phyloP scores from a whole-genome alignment of 2,797 vertebrate species.

The Urosaurus nigricauda region DNA sequence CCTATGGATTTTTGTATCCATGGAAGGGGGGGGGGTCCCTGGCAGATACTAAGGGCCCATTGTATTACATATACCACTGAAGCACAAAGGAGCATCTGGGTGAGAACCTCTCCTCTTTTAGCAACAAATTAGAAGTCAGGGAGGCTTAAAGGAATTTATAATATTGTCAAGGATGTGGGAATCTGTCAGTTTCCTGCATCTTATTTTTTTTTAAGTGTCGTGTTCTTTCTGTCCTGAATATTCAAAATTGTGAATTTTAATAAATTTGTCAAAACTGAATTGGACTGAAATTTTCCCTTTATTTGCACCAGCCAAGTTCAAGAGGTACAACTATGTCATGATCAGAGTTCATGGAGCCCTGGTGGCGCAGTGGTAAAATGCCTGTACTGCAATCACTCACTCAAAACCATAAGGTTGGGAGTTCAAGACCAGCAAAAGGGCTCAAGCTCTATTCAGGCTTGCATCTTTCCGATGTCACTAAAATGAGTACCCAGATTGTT shows the following conservation, averaged over 20 bases:
- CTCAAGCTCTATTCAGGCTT: no score
- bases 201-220: neutral
- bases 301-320: neutral
- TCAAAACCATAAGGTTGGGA: no score
- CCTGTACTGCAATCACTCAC: no score
- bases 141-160: neutral
- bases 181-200: neutral
- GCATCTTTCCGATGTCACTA: no score
- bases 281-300: neutral
- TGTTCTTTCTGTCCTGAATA: neutral
- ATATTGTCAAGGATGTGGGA: neutral
- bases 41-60: no score
- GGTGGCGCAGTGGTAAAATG: no score
- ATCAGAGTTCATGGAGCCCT: no score
- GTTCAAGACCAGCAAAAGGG: no score
- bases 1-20: no score
- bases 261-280: neutral
- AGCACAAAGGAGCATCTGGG: neutral
- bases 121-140: neutral
- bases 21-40: no score
- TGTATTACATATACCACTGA: neutral
- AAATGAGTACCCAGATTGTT: no score
- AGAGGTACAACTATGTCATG: neutral
- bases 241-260: neutral
- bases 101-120: neutral